Evolutionary conservation across 2,888 invertebrate species (phyloP), one percentile per base, ranked within the genome.

Genomic region (Slavum lentiscoides): DNA sequence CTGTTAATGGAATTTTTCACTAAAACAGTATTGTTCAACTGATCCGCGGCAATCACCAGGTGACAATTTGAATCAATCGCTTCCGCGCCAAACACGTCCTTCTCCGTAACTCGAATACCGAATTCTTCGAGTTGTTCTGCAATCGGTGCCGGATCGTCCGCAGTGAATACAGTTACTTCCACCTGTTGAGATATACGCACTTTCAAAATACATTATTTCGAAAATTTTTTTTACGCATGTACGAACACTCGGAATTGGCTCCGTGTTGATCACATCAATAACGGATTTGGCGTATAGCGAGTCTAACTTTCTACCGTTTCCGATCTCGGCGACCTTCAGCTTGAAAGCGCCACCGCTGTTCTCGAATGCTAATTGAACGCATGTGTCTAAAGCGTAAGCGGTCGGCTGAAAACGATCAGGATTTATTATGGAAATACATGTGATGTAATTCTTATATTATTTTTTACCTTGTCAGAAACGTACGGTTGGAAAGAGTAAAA

Each of bases 401-500:
- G 80, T 70, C 19, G 80, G 80, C 80, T 80, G 49, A 9, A 76
- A 43, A 13, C 9, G 49, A 7, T 23, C 55, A 19, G 0, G 13
- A 11, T 49, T 49, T 49, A 13, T 49, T 58, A 59, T 8, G 9
- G 9, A 21, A 59, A n/a, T 4, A 9, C 43, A 23, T 15, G 43
- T 15, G 1, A 7, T 43, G 15, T 67, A 30, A 30, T n/a, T 39
- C n/a, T 15, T 17, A 43, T 13, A 43, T 43, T 61, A 23, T 61
- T 58, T 15, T 21, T 61, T 75, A 84, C 84, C 83, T 84, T 84
- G 39, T 83, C 83, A n/a, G 81, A 91, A 84, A 90, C 89, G 85
- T 93, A 93, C 2, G 96, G 93, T 82, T 94, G 88, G 86, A 96
- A 97, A 73, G 89, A 88, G 87, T 94, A 95, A 84, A 91, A 91